Conservation (phyloP, 2,888 invertebrate genomes). For the Pammene aurita region DNA sequence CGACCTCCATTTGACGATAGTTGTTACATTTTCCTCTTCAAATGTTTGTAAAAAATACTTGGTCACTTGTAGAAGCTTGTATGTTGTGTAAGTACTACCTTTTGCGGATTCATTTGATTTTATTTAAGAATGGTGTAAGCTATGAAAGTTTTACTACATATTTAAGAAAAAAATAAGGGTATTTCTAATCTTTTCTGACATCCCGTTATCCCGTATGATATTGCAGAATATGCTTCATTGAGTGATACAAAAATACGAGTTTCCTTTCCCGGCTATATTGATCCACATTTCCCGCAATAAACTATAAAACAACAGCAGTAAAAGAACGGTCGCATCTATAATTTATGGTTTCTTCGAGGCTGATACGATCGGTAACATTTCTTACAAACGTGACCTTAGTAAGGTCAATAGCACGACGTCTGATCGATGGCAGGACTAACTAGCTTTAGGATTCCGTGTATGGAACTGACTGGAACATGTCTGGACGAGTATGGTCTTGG, state of each 20-base stretch:
- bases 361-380: constrained; percentile 36
- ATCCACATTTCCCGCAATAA: background rate
- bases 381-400: constrained; percentile 35
- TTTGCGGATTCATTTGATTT: no score
- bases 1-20: constrained; percentile 23
- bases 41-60: background rate
- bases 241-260: no score
- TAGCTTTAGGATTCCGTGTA: constrained; percentile 23
- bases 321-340: constrained; percentile 28
- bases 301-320: constrained; percentile 14
- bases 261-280: background rate
- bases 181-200: no score
- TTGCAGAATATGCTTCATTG: no score
- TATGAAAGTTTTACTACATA: no score
- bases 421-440: constrained; percentile 38
- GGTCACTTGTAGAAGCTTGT: no score
- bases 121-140: no score
- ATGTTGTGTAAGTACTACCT: no score
- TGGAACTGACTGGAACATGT: constrained; percentile 7
- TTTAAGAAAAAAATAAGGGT: no score
- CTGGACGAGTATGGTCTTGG: background rate
- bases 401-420: constrained; percentile 36
- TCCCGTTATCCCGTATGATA: no score
- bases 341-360: constrained; percentile 26
- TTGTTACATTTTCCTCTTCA: background rate